phyloP scores from a whole-genome alignment of 2,113 vertebrate species.

The Triplophysa tibetana region DNA sequence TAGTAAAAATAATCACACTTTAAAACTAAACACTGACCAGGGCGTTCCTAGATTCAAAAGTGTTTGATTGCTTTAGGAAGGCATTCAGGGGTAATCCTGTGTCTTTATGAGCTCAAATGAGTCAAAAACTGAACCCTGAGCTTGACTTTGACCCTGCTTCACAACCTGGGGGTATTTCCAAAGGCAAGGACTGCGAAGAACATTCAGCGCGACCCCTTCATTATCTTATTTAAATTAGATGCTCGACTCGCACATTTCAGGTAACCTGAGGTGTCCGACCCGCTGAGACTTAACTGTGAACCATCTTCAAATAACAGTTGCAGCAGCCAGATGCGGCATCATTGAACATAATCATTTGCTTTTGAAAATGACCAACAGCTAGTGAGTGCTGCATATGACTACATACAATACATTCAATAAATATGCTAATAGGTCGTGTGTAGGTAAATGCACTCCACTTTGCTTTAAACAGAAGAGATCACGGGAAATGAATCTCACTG shows the following conservation, averaged over 20 bases:
- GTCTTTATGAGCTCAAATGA: background rate
- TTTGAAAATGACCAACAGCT: slow-evolving; percentile 19
- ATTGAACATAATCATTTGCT: slow-evolving; percentile 9
- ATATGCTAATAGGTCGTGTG: slow-evolving; percentile 68
- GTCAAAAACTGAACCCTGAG: background rate
- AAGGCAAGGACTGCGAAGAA: background rate
- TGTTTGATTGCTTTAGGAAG: background rate
- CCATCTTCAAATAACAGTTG: background rate
- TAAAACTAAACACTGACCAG: background rate
- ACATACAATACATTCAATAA: slow-evolving; percentile 64
- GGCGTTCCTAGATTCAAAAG: slow-evolving; percentile 7
- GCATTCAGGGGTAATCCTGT: background rate
- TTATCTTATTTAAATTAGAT: slow-evolving; percentile 37
- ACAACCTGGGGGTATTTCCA: background rate
- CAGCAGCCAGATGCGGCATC: background rate
- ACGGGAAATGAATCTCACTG: slow-evolving; percentile 52
- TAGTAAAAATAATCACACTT: slow-evolving; percentile 25
- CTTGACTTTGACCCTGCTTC: background rate
- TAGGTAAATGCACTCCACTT: slow-evolving; percentile 46
- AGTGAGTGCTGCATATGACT: slow-evolving; percentile 64
- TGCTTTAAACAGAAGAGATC: slow-evolving; percentile 53
- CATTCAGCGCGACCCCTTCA: slow-evolving; percentile 2
- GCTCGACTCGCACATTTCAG: slow-evolving; percentile 13
- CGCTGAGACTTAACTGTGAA: slow-evolving; percentile 2
- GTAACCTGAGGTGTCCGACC: background rate